These are phyloP conservation scores for Heliconius hermathena DNA, from an alignment of 1,140 invertebrate genomes.

Conservation along the genomic window DNA sequence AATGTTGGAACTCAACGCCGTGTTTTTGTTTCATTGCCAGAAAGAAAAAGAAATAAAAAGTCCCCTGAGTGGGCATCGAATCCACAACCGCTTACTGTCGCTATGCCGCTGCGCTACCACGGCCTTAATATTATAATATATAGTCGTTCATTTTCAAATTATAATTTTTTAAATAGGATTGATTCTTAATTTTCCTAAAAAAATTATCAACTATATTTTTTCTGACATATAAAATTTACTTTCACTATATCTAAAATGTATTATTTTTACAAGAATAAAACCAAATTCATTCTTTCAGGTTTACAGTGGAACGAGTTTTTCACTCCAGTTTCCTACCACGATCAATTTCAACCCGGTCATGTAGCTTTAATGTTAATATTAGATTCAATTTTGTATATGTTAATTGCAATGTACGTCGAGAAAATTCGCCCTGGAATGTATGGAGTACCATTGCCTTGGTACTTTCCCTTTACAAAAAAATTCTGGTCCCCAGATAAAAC, in stretches of 20 bases:
- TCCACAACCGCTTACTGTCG: too few species aligned
- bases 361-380: slow-evolving; percentile 86
- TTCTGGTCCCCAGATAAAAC: slow-evolving; percentile 77
- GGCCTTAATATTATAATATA: too few species aligned
- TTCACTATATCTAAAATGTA: neutral
- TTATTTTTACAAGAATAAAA: neutral
- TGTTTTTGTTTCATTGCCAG: too few species aligned
- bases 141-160: too few species aligned
- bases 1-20: too few species aligned
- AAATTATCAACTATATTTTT: too few species aligned
- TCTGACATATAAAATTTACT: neutral
- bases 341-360: slow-evolving; percentile 86
- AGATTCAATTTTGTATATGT: slow-evolving; percentile 85
- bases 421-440: slow-evolving; percentile 88
- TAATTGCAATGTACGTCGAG: slow-evolving; percentile 88
- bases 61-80: too few species aligned
- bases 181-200: too few species aligned
- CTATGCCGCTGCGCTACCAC: too few species aligned
- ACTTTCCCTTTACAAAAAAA: slow-evolving; percentile 86
- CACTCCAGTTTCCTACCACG: slow-evolving; percentile 86
- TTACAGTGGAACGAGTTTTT: slow-evolving; percentile 90
- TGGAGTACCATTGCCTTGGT: slow-evolving; percentile 88
- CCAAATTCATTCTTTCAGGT: slow-evolving; percentile 71
- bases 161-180: too few species aligned
- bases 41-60: too few species aligned